These are phyloP conservation scores for Podiceps cristatus DNA, from an alignment of 2,113 vertebrate genomes.

Conservation along the genomic window DNA sequence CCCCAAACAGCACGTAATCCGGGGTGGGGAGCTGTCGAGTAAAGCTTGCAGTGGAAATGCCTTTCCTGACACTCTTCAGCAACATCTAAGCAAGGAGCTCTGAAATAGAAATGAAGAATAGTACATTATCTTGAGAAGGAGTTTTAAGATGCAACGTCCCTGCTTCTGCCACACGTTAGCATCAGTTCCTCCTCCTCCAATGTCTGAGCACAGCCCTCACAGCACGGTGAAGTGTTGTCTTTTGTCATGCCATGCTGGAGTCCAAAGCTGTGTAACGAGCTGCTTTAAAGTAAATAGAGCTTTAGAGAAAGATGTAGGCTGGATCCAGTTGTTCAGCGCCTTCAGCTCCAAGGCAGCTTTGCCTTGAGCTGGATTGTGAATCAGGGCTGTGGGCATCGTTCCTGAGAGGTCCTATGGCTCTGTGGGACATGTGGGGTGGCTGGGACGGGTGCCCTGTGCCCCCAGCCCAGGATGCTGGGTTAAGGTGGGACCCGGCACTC, in stretches of 20 bases:
- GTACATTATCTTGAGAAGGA: background rate
- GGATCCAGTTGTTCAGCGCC: background rate
- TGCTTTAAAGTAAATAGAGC: background rate
- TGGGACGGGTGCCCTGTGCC: background rate
- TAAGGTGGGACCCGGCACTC: fast-evolving
- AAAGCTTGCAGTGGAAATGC: background rate
- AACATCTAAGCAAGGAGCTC: background rate
- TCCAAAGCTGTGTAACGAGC: background rate
- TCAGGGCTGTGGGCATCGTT: background rate
- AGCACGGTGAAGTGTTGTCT: background rate
- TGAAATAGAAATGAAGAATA: background rate
- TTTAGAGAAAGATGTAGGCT: background rate
- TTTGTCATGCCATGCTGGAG: background rate
- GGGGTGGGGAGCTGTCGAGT: background rate
- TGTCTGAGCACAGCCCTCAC: background rate
- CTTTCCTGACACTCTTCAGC: background rate
- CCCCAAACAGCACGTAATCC: background rate
- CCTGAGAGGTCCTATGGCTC: background rate
- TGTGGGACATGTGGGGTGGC: background rate
- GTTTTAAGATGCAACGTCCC: background rate
- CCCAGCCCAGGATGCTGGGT: background rate
- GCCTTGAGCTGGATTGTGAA: background rate
- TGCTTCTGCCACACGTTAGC: background rate
- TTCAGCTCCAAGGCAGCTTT: background rate
- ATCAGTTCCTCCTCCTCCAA: background rate